These are phyloP conservation scores for Loxodonta africana DNA, from an alignment of 2,113 vertebrate species.

Conservation along the genomic window DNA sequence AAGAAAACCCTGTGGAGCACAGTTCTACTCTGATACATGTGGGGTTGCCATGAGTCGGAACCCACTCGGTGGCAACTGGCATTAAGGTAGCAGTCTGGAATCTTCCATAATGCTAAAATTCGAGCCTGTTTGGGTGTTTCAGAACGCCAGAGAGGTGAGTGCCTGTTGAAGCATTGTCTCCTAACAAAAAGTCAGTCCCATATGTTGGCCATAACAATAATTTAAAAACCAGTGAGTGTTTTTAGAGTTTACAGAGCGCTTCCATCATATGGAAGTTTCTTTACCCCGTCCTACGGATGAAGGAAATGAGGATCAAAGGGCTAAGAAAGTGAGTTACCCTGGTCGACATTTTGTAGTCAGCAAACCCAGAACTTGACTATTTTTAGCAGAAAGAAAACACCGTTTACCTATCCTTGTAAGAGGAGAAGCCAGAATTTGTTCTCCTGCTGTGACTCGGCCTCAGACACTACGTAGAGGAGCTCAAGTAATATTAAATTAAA, in stretches of 20 bases:
- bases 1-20: no score
- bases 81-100: no score
- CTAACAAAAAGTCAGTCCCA: not conserved
- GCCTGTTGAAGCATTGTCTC: fast-evolving
- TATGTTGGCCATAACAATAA: fast-evolving
- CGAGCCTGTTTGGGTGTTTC: not conserved
- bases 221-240: no score
- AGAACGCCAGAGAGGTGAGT: no score
- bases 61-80: no score
- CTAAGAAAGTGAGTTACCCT: fast-evolving
- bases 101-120: fast-evolving
- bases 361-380: not conserved
- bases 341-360: fast-evolving
- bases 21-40: no score
- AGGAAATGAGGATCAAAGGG: not conserved
- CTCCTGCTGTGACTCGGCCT: fast-evolving
- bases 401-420: fast-evolving
- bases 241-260: not conserved
- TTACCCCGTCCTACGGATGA: not conserved
- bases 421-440: fast-evolving
- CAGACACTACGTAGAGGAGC: fast-evolving
- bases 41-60: no score
- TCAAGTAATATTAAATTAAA: fast-evolving
- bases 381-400: not conserved
- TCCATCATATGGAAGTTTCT: not conserved